Conservation (phyloP, 2,113 vertebrate genomes). For the Aegypius monachus region DNA sequence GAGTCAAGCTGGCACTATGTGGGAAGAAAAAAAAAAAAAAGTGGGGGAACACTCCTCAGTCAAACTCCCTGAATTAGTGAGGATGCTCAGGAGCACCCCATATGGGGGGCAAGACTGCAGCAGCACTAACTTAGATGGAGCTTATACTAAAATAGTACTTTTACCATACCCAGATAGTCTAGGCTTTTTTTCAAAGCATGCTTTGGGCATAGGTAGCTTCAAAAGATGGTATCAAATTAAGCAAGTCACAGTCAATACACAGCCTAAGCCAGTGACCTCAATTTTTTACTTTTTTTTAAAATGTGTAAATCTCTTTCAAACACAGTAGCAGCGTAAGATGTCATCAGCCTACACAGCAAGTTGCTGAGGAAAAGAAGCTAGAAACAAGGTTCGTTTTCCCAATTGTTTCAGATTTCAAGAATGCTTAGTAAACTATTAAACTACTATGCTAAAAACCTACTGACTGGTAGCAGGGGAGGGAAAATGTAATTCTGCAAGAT, state of each 20-base stretch:
- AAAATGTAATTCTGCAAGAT: neutral
- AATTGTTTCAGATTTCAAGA: neutral
- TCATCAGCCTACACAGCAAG: neutral
- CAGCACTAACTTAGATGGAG: neutral
- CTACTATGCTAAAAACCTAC: neutral
- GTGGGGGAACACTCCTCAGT: neutral
- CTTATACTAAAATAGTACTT: neutral
- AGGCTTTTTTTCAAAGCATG: neutral
- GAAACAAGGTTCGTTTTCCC: neutral
- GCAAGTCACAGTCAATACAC: neutral
- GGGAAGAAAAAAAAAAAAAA: neutral
- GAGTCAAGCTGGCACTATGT: neutral
- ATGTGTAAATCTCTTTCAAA: neutral
- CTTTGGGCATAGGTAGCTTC: neutral
- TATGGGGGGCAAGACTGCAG: neutral
- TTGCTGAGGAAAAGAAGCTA: neutral
- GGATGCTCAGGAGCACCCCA: neutral
- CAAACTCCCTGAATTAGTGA: neutral
- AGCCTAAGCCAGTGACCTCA: fast-evolving
- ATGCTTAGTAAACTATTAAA: neutral
- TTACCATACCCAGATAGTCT: neutral
- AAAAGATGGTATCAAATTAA: neutral
- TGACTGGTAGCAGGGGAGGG: neutral
- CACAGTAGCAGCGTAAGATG: neutral
- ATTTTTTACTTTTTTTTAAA: neutral